Conservation (phyloP, 2,888 invertebrate genomes). For the Tetranychus piercei region DNA sequence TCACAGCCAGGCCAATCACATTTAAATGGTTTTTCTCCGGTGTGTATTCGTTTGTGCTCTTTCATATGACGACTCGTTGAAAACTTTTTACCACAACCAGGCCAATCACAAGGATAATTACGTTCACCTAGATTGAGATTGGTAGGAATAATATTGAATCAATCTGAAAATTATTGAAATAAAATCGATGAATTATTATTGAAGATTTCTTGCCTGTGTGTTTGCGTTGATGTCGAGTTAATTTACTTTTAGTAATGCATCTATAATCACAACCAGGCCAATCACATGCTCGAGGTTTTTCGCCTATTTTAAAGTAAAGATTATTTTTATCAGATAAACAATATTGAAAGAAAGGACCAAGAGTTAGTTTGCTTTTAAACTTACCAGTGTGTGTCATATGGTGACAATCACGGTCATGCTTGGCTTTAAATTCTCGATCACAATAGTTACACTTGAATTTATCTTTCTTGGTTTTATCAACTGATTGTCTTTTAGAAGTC, state of each 20-base stretch:
- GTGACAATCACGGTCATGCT: conserved; percentile 10
- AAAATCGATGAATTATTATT: too few relatives aligned
- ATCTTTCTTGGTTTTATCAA: not conserved
- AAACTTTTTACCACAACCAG: conserved; percentile 3
- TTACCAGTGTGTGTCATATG: conserved; percentile 6
- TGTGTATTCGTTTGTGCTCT: conserved; percentile 1
- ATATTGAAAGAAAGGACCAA: not conserved
- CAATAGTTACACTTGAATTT: not conserved
- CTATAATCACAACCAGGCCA: conserved; percentile 10
- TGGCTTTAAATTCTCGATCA: conserved; percentile 1
- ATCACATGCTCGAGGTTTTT: conserved; percentile 7
- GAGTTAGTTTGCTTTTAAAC: not conserved
- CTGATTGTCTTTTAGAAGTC: not conserved
- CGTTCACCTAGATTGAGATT: not conserved
- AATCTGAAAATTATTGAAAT: too few relatives aligned
- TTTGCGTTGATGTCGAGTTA: not conserved
- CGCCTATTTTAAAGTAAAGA: not conserved
- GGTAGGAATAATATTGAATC: not conserved
- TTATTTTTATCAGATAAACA: not conserved
- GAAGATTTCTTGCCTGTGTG: not conserved
- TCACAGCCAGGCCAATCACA: conserved; percentile 3
- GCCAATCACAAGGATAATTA: conserved; percentile 9
- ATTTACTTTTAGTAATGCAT: conserved; percentile 7
- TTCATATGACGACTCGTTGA: conserved; percentile 1
- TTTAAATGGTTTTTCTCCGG: conserved; percentile 8